These are phyloP conservation scores for Drosophila tristis DNA, from an alignment of 1,140 invertebrate genomes.

Conservation along the genomic window DNA sequence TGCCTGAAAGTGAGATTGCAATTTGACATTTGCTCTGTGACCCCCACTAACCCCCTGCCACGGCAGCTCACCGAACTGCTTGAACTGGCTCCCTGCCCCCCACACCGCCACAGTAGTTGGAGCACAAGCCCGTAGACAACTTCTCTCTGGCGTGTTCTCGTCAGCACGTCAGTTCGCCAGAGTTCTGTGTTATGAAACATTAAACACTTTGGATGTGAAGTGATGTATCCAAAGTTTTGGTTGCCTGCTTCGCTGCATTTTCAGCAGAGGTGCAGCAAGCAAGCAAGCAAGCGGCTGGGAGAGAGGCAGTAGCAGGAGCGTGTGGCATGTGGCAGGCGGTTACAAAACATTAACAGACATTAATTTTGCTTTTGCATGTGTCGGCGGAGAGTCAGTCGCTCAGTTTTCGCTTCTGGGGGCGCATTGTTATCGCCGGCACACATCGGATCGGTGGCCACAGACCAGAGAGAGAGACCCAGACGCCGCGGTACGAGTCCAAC, in stretches of 20 bases:
- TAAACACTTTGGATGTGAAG: conserved; percentile 67
- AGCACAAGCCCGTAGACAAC: neutral
- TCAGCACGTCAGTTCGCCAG: conserved; percentile 18
- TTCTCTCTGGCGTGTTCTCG: no score
- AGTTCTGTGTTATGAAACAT: conserved; percentile 73
- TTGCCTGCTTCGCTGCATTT: conserved; percentile 8
- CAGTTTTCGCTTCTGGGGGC: conserved; percentile 48
- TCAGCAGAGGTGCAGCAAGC: neutral
- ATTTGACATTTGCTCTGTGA: conserved; percentile 37
- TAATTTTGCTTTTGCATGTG: conserved; percentile 59
- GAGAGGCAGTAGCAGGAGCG: conserved; percentile 3
- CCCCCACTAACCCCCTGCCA: neutral
- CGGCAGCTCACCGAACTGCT: neutral
- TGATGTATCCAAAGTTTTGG: conserved; percentile 39
- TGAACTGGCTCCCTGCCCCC: neutral
- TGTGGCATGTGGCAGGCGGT: conserved; percentile 36
- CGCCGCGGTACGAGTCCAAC: no score
- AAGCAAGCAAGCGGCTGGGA: no score
- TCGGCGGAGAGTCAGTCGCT: conserved; percentile 20
- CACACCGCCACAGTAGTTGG: conserved; percentile 12
- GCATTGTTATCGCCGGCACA: conserved; percentile 56
- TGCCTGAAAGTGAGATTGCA: conserved; percentile 61
- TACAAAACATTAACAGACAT: conserved; percentile 78
- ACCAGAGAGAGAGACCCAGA: conserved; percentile 3
- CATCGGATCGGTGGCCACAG: conserved; percentile 36